Evolutionary conservation across 2,113 vertebrate species (phyloP).

Genomic region (Crocuta crocuta): DNA sequence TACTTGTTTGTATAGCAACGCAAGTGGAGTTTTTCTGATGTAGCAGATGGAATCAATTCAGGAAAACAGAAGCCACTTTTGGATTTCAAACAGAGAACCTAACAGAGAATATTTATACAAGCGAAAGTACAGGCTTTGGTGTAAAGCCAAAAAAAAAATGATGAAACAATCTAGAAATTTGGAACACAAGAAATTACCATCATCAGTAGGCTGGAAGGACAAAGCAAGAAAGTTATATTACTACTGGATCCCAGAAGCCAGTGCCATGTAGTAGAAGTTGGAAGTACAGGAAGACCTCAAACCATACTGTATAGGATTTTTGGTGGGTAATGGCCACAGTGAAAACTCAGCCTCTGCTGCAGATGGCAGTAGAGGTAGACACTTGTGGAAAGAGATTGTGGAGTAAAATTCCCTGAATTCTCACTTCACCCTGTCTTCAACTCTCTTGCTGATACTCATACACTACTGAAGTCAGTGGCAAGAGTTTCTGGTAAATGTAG

Average conservation of each 20-base stretch:
- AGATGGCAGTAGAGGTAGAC: not conserved
- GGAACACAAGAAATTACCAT: not conserved
- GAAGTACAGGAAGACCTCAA: not conserved
- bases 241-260: not conserved
- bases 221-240: not conserved
- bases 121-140: not conserved
- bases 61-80: not conserved
- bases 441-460: not conserved
- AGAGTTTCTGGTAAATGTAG: not conserved
- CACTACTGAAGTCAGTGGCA: not conserved
- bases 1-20: not conserved
- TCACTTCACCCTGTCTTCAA: not conserved
- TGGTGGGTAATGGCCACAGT: not conserved
- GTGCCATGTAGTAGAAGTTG: not conserved
- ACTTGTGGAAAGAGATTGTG: not conserved
- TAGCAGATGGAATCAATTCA: not conserved
- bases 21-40: not conserved
- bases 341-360: not conserved
- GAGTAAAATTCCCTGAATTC: not conserved
- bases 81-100: not conserved
- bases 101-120: not conserved
- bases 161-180: not conserved
- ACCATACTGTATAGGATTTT: fast-evolving
- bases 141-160: not conserved
- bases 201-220: not conserved